Conservation (phyloP, 2,888 invertebrate species). For the Drosophila merina region DNA sequence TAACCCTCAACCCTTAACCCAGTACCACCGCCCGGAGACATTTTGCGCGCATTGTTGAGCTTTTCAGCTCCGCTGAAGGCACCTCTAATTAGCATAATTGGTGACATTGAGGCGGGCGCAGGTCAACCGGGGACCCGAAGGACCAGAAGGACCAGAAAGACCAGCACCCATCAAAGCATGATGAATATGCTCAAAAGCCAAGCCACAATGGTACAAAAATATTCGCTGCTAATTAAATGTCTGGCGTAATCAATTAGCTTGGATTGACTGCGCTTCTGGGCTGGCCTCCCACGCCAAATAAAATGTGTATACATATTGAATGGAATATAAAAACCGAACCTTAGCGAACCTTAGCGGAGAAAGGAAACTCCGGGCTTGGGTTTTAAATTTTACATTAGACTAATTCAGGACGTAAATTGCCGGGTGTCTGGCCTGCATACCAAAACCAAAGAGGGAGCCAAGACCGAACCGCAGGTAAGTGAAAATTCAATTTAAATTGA, state of each 20-base stretch:
- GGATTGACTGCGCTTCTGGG: conserved; percentile 8
- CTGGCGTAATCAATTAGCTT: conserved; percentile 68
- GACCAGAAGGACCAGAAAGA: neutral
- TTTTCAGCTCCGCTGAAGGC: conserved; percentile 36
- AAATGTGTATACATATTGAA: neutral
- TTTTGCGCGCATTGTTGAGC: conserved; percentile 70
- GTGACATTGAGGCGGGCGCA: conserved; percentile 47
- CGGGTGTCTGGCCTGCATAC: conserved; percentile 66
- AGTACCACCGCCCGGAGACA: conserved; percentile 28
- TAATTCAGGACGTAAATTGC: conserved; percentile 81
- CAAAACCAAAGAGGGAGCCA: conserved; percentile 35
- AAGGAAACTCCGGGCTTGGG: conserved; percentile 34
- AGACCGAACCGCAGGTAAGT: conserved; percentile 55
- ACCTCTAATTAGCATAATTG: conserved; percentile 77
- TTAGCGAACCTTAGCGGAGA: neutral
- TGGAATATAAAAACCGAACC: neutral
- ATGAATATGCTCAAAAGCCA: conserved; percentile 50
- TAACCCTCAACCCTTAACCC: conserved; percentile 11
- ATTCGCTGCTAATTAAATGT: conserved; percentile 69
- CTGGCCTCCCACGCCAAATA: neutral
- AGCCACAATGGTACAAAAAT: conserved; percentile 35
- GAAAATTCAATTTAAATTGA: conserved; percentile 82
- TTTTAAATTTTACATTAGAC: conserved; percentile 78
- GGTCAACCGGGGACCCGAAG: conserved; percentile 1
- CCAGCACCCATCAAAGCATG: conserved; percentile 41